Base-by-base conservation (phyloP, 1,140 invertebrate species). In the Phortica variegata region DNA sequence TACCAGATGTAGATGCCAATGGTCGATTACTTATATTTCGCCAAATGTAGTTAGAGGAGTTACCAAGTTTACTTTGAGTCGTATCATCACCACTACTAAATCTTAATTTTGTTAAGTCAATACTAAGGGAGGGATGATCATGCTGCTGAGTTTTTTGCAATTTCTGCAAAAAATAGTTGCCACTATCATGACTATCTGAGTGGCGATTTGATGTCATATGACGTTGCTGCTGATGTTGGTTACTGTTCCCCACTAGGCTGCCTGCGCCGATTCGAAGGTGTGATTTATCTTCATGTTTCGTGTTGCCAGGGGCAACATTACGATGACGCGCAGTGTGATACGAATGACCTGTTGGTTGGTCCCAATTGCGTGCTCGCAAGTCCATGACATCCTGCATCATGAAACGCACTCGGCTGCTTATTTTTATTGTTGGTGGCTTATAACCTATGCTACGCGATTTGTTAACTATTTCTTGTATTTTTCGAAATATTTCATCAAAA, bases 321-420 rank as follows among this genome's bases (percentile, higher is more conserved):
- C 33, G 61, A 0, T 48, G 29, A 9, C 54, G 31, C 2, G 37
- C 50, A 1, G 23, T 16, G n/a, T n/a, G n/a, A n/a, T n/a, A n/a
- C n/a, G 23, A 26, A 4, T 19, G 19, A 10, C 8, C 10, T 51
- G 23, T 21, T 1, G 62, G 58, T 39, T 73, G 70, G 59, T 73
- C 71, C 95, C 95, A 98, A 49, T 85, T 86, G 54, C 84, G 86
- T 48, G 81, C 76, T 48, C 90, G 82, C 45, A 97, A 78, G 61
- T 97, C 94, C 41, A 96, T 88, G 1, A 96, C 89, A 80, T 97
- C 95, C 82, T 95, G 89, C 44, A 97, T 79, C 90, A 75, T 75
- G 18, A 75, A 75, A 1, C 68, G 60, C n/a, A 73, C 72, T 13
- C 72, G 60, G 19, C 65, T 72, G 45, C 65, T 71, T 2, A 75